These are phyloP conservation scores for Euzetes globulus DNA, from an alignment of 2,888 invertebrate genomes.

Conservation along the genomic window DNA sequence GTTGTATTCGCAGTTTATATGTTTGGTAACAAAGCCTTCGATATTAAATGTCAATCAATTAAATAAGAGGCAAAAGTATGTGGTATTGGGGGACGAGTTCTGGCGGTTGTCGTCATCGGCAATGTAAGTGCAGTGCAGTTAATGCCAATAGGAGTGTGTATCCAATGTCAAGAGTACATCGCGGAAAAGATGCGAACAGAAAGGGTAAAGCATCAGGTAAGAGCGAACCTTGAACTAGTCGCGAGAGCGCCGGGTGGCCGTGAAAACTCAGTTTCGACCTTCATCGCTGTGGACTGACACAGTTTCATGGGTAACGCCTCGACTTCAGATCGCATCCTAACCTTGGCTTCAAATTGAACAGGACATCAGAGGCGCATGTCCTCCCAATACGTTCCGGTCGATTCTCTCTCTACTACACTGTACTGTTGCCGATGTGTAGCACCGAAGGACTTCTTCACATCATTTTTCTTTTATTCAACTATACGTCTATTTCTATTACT, in stretches of 20 bases:
- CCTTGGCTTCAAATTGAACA: slow-evolving; percentile 26
- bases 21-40: too few species aligned
- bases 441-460: too few species aligned
- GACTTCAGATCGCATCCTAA: slow-evolving; percentile 23
- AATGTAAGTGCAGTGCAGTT: background rate
- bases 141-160: background rate
- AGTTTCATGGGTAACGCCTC: slow-evolving; percentile 27
- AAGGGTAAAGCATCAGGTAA: slow-evolving; percentile 10
- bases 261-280: slow-evolving; percentile 27
- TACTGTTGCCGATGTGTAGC: background rate
- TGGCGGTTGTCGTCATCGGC: too few species aligned
- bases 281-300: slow-evolving; percentile 13
- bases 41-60: too few species aligned
- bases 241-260: slow-evolving; percentile 3
- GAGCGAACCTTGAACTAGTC: slow-evolving; percentile 10
- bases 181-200: slow-evolving; percentile 20
- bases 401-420: background rate
- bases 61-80: too few species aligned
- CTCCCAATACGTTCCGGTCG: slow-evolving; percentile 4
- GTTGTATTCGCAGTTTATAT: too few species aligned
- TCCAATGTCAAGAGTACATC: slow-evolving; percentile 25
- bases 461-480: too few species aligned
- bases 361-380: slow-evolving; percentile 23
- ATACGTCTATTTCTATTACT: too few species aligned
- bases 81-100: too few species aligned